Base-by-base conservation (phyloP, 2,888 invertebrate species). In the Agonopterix heracliana region DNA sequence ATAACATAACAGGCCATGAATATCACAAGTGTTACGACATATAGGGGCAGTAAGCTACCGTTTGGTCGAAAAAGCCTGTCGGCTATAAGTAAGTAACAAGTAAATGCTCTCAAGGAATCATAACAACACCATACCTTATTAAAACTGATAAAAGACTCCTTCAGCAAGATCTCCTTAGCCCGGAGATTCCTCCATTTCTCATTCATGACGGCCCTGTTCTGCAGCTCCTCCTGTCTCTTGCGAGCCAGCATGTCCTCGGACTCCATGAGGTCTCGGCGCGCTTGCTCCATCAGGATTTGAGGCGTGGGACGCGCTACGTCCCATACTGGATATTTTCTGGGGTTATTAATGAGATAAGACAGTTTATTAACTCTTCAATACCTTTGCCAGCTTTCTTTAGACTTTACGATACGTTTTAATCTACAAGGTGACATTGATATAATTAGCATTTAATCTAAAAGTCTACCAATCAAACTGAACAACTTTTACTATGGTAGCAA, bases 271-370 rank as follows among this genome's bases (percentile, higher is more conserved):
- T 91, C 90, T 9, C 89, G 81, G 1, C 85, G 87, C 0, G 90
- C 86, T 52, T 85, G 87, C 53, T 91, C 89, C 68, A 90, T 80
- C 50, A 91, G 75, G 3, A 90, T 86, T 45, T 89, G 86, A 0
- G 92, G 90, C 0, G 89, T 89, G 0, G 84, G 81, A 1, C 91
- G 89, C 0, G 91, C 87, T 0, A 89, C 76, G 60, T 92, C 92
- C 91, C 91, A 91, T 81, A 90, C 90, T 64, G 92, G 91, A 71
- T 90, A 90, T 63, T 90, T 90, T 64, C 92, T 92, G 55, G 9
- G 7, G 3, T 38, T 38, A 38, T 38, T 7, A 7, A 26, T 26
- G 7, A 26, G 26, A 5, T 26, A 5, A 26, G 3, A 26, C 26
- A 26, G 26, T 26, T 5, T 26, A 26, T 26, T 26, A 26, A 2